phyloP scores from a whole-genome alignment of 2,797 vertebrate species.

The Myotis findleyi region DNA sequence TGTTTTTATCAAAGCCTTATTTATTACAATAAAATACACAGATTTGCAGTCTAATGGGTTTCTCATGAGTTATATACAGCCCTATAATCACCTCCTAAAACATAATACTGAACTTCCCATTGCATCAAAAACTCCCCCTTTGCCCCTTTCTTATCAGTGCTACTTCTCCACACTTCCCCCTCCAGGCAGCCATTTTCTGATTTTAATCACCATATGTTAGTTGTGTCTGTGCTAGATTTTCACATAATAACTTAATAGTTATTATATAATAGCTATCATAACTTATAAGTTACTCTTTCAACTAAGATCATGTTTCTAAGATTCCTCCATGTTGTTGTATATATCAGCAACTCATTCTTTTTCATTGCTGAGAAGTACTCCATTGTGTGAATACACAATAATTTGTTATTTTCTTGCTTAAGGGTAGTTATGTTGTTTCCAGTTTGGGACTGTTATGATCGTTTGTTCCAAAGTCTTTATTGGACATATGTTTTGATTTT shows the following conservation, averaged over 20 bases:
- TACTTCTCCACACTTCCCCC: accelerated
- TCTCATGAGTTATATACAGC: neutral
- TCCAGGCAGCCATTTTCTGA: neutral
- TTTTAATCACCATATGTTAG: neutral
- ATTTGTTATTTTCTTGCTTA: neutral
- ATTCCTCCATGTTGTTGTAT: no score
- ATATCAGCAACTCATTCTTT: neutral
- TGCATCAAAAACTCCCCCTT: neutral
- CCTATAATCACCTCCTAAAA: neutral
- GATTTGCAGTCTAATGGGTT: neutral
- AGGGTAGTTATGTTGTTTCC: neutral
- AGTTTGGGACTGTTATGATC: neutral
- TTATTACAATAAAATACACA: neutral
- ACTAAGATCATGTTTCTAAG: neutral
- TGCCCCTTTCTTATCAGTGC: neutral
- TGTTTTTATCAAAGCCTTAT: constrained; percentile 30
- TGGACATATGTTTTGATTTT: neutral
- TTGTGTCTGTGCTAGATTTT: neutral
- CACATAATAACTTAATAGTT: no score
- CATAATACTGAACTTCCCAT: neutral
- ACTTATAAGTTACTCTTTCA: neutral
- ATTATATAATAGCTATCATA: neutral
- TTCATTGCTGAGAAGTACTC: neutral
- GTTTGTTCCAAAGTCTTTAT: neutral
- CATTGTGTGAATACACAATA: neutral